phyloP scores from a whole-genome alignment of 2,113 vertebrate species.

The Rhea pennata region DNA sequence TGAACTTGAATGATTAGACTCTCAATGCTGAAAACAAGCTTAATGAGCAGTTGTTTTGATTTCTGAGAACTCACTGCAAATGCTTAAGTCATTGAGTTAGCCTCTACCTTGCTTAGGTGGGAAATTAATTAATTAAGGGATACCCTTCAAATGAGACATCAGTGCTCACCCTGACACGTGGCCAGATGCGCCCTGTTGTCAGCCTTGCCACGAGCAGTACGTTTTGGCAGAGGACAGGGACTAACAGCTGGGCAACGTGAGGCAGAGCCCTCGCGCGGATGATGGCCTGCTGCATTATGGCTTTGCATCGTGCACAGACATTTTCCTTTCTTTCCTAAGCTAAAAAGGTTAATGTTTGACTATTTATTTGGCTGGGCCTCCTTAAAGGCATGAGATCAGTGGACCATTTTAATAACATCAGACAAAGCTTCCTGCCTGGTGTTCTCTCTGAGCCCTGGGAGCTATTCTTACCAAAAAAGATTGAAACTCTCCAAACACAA shows the following conservation, averaged over 20 bases:
- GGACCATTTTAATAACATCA: constrained; percentile 53
- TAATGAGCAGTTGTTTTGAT: neutral
- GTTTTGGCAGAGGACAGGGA: neutral
- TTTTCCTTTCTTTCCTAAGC: neutral
- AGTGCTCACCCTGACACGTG: rapidly evolving
- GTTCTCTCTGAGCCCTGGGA: neutral
- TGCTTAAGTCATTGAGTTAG: neutral
- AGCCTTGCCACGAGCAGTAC: neutral
- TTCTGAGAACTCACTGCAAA: neutral
- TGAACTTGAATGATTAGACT: neutral
- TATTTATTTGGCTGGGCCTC: neutral
- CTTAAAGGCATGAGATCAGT: constrained; percentile 55
- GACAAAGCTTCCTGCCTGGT: constrained; percentile 31
- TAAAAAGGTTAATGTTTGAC: constrained; percentile 42
- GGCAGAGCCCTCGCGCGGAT: neutral
- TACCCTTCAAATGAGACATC: neutral
- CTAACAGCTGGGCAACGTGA: neutral
- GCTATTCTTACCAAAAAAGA: constrained; percentile 26
- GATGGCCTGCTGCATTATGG: neutral
- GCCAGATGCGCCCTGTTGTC: rapidly evolving
- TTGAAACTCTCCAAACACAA: neutral
- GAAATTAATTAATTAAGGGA: neutral
- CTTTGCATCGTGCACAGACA: rapidly evolving
- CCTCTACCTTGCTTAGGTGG: neutral
- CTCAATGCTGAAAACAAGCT: neutral